phyloP scores from a whole-genome alignment of 2,797 vertebrate genomes.

The Gouania willdenowi region DNA sequence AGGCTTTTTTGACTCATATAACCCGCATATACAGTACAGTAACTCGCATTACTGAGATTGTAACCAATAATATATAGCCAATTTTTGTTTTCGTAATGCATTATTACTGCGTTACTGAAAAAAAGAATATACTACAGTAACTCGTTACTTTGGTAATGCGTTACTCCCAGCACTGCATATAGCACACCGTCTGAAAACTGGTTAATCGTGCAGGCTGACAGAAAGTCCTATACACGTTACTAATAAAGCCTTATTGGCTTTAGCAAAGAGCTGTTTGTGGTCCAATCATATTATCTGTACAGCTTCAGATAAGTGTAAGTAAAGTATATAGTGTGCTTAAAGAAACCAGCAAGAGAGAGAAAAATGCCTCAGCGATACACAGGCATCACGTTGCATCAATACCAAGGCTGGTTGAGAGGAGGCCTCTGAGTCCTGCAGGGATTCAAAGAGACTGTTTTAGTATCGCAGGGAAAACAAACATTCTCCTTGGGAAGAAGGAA shows the following conservation, averaged over 20 bases:
- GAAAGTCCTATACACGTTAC: too few relatives aligned
- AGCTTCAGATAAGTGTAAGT: conserved; percentile 21
- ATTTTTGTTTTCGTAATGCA: too few relatives aligned
- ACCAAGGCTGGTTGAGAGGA: conserved; percentile 46
- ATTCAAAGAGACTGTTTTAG: conserved; percentile 59
- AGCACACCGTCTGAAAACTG: too few relatives aligned
- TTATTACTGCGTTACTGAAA: too few relatives aligned
- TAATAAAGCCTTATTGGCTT: conserved; percentile 30
- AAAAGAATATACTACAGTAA: too few relatives aligned
- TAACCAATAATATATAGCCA: too few relatives aligned
- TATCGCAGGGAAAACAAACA: conserved; percentile 50
- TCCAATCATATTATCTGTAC: conserved; percentile 35
- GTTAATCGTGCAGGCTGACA: too few relatives aligned
- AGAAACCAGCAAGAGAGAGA: conserved; percentile 41
- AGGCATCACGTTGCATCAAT: conserved; percentile 65
- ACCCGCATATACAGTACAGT: too few relatives aligned
- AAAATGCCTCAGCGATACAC: conserved; percentile 50
- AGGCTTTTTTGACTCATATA: too few relatives aligned
- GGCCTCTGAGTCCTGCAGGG: conserved; percentile 37
- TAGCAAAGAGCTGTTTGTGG: conserved; percentile 1
- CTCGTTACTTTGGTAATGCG: too few relatives aligned
- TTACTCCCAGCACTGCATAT: too few relatives aligned
- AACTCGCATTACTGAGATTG: too few relatives aligned
- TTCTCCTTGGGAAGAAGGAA: conserved; percentile 31
- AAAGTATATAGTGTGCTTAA: conserved; percentile 31